Conservation (phyloP, 2,797 vertebrate genomes). For the Prionace glauca region DNA sequence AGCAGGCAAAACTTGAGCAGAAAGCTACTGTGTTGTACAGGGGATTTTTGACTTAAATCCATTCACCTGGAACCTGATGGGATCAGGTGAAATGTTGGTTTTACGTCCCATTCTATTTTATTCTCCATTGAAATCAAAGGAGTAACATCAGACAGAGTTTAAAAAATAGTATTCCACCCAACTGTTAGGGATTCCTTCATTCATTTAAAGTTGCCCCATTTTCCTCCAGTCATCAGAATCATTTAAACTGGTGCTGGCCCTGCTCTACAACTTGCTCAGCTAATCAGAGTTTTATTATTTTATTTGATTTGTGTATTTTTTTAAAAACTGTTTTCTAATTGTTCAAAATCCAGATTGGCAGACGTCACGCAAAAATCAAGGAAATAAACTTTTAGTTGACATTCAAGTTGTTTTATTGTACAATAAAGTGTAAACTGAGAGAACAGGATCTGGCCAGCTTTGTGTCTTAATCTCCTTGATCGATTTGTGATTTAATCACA, state of each 20-base stretch:
- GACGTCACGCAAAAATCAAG: not conserved
- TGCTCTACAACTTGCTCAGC: not conserved
- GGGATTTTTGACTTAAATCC: not conserved
- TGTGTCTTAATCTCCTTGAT: not conserved
- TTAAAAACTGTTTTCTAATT: not conserved
- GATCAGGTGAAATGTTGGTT: not conserved
- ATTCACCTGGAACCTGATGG: not conserved
- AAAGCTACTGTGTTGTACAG: not conserved
- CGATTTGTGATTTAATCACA: constrained; percentile 10
- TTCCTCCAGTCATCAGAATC: not conserved
- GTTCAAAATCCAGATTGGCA: not conserved
- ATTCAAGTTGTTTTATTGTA: not conserved
- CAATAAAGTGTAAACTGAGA: not conserved
- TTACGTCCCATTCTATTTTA: not conserved
- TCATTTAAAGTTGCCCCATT: not conserved
- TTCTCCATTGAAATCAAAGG: not conserved
- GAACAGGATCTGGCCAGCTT: not conserved
- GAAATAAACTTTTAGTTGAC: not conserved
- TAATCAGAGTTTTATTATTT: not conserved
- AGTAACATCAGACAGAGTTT: not conserved
- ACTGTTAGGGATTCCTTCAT: not conserved
- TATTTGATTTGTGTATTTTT: not conserved
- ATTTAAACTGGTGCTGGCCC: not conserved
- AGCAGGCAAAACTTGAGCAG: not conserved
- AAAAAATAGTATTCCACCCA: not conserved